A percentile compares a stretch with the other conserved stretches of the same genome.
These are phyloP conservation scores for Lethrus apterus DNA, from an alignment of 1,140 invertebrate species.

Conservation along the genomic window DNA sequence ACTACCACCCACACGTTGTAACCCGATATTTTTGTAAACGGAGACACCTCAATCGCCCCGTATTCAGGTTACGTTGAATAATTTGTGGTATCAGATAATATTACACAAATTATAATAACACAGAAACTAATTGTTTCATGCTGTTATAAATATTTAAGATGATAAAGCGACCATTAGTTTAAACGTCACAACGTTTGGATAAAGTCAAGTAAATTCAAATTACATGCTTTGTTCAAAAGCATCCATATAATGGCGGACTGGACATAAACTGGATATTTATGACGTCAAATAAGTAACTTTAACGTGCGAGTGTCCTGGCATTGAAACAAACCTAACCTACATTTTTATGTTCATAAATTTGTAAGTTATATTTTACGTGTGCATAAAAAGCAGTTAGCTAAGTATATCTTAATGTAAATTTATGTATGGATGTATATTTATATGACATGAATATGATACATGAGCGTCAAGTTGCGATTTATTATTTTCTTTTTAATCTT, in stretches of 20 bases:
- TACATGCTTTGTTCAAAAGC: not conserved
- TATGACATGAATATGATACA: constrained; percentile 12
- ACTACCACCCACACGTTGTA: not conserved
- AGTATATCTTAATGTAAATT: constrained; percentile 6
- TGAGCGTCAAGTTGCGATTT: constrained; percentile 4
- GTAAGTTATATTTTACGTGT: too few species aligned
- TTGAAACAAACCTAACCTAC: too few species aligned
- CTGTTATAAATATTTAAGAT: not conserved
- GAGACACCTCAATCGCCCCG: not conserved
- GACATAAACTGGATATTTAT: too few species aligned
- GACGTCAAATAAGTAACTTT: too few species aligned
- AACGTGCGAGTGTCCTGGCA: too few species aligned
- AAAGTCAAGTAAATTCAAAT: not conserved
- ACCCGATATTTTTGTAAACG: constrained; percentile 4
- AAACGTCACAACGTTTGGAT: too few species aligned
- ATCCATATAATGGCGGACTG: too few species aligned
- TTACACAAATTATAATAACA: not conserved
- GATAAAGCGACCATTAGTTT: too few species aligned
- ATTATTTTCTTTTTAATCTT: not conserved
- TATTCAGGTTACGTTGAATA: not conserved
- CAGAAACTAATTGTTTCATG: not conserved
- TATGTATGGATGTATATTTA: constrained; percentile 8
- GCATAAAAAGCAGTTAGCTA: not conserved
- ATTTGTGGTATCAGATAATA: not conserved
- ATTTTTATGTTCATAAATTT: too few species aligned